These are phyloP conservation scores for Rotaria magnacalcarata DNA, from an alignment of 2,888 invertebrate species.

Conservation along the genomic window DNA sequence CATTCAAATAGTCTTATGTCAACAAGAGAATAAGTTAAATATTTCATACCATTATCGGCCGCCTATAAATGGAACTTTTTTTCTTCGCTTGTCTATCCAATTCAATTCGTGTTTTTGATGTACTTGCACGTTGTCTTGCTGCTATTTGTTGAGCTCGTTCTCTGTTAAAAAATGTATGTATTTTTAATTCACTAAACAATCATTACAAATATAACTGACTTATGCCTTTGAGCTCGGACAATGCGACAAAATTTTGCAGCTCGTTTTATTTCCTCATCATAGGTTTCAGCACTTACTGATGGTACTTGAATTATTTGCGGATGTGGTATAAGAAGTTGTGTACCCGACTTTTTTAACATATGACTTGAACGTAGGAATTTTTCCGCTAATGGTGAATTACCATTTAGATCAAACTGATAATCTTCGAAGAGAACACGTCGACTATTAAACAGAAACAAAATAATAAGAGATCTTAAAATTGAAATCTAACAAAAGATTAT, in stretches of 20 bases:
- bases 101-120: not conserved
- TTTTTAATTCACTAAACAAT: too few species aligned
- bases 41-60: not conserved
- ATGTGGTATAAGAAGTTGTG: slow-evolving; percentile 32
- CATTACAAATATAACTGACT: not conserved
- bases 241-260: slow-evolving; percentile 1
- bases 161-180: not conserved
- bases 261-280: slow-evolving; percentile 24
- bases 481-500: not conserved
- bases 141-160: not conserved
- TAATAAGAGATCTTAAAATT: not conserved
- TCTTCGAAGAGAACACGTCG: slow-evolving; percentile 25
- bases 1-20: too few species aligned
- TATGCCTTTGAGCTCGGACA: slow-evolving; percentile 2
- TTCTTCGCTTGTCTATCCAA: not conserved
- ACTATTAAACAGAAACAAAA: not conserved
- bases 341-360: slow-evolving; percentile 1
- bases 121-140: not conserved
- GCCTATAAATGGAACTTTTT: not conserved
- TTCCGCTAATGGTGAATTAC: slow-evolving; percentile 4
- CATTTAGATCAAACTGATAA: slow-evolving; percentile 1
- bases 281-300: not conserved
- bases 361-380: not conserved
- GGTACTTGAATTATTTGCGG: slow-evolving; percentile 13
- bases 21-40: not conserved